phyloP scores from a whole-genome alignment of 2,797 vertebrate genomes.

The Hydrophis major region DNA sequence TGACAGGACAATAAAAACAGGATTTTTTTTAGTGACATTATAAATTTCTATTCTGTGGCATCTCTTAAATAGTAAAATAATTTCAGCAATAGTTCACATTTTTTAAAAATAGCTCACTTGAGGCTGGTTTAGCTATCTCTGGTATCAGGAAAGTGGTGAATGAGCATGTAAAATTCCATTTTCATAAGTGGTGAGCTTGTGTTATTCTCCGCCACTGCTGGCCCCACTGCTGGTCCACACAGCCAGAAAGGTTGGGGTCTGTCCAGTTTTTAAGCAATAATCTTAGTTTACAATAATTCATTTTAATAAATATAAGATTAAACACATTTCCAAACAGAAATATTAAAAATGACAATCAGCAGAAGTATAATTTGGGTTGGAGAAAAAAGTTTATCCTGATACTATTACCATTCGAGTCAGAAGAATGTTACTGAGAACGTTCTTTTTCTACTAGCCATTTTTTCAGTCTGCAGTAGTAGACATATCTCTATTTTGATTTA shows the following conservation, averaged over 20 bases:
- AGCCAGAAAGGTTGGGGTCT: background rate
- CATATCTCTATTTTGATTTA: background rate
- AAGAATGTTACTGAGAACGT: background rate
- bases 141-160: background rate
- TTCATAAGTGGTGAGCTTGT: background rate
- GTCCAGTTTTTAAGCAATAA: background rate
- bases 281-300: background rate
- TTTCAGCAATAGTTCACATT: background rate
- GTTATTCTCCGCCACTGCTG: rapidly evolving
- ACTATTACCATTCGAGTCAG: background rate
- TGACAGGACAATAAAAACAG: background rate
- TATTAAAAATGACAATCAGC: background rate
- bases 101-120: background rate
- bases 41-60: background rate
- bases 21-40: background rate
- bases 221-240: background rate
- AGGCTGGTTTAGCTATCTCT: background rate
- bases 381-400: background rate
- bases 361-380: background rate
- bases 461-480: background rate
- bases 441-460: background rate
- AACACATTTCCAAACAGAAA: background rate
- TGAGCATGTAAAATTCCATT: background rate
- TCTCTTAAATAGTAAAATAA: background rate
- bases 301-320: background rate